These are phyloP conservation scores for Meteorus cinctellus DNA, from an alignment of 2,888 invertebrate species.

Conservation along the genomic window DNA sequence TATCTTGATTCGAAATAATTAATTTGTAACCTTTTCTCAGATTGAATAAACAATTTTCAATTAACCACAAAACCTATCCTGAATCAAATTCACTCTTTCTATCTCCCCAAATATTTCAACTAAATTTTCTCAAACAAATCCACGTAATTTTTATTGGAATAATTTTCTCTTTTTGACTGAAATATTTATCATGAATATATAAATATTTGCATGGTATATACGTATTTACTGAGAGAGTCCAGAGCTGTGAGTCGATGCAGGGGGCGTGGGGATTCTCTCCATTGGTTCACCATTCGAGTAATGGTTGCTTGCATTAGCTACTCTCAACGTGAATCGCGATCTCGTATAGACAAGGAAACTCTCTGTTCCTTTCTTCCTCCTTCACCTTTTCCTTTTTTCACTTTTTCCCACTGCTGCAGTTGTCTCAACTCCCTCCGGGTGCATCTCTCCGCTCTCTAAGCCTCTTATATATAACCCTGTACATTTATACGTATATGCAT, in stretches of 20 bases:
- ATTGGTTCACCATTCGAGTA: conserved; percentile 72
- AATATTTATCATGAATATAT: background rate
- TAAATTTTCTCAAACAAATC: no score
- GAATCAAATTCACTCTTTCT: no score
- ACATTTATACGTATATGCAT: background rate
- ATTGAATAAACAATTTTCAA: no score
- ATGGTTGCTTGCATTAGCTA: conserved; percentile 72
- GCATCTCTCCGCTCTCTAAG: background rate
- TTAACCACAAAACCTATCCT: no score
- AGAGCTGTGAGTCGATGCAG: conserved; percentile 60
- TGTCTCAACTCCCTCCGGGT: conserved; percentile 41
- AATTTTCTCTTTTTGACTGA: background rate
- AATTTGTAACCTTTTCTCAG: no score
- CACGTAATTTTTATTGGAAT: background rate
- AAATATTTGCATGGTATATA: conserved; percentile 68
- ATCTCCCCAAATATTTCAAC: no score
- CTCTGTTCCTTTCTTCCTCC: conserved; percentile 33
- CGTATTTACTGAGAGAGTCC: conserved; percentile 45
- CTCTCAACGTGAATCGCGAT: conserved; percentile 56
- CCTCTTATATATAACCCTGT: background rate
- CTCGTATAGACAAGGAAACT: conserved; percentile 44
- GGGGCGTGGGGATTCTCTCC: conserved; percentile 73
- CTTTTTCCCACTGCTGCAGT: conserved; percentile 14
- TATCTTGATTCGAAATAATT: no score
- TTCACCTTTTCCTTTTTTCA: conserved; percentile 29